A percentile compares a stretch with the other conserved stretches of the same genome.
These are phyloP conservation scores for Amblyopsis hoosieri DNA, from an alignment of 2,797 vertebrate genomes.

Conservation along the genomic window DNA sequence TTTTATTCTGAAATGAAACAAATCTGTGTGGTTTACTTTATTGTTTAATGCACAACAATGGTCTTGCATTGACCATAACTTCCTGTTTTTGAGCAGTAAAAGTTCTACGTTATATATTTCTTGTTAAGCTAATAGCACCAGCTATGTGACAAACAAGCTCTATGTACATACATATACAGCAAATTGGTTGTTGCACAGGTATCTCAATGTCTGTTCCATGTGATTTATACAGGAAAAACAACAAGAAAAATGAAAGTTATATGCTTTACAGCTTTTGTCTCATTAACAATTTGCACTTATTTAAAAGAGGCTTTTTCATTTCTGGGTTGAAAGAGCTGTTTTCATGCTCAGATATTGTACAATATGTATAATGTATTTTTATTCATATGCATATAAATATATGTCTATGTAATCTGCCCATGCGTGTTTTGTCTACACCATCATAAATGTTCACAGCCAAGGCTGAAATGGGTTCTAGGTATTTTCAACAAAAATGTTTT, in stretches of 20 bases:
- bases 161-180: constrained; percentile 74
- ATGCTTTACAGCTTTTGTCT: constrained; percentile 83
- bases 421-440: constrained; percentile 44
- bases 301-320: constrained; percentile 80
- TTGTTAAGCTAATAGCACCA: constrained; percentile 72
- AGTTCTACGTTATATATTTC: constrained; percentile 23
- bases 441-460: neutral
- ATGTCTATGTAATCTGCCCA: constrained; percentile 81
- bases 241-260: constrained; percentile 68
- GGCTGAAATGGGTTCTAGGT: constrained; percentile 2
- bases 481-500: neutral
- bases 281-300: constrained; percentile 88
- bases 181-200: constrained; percentile 82
- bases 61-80: constrained; percentile 51
- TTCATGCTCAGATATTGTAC: constrained; percentile 80
- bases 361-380: constrained; percentile 87
- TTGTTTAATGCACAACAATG: constrained; percentile 59
- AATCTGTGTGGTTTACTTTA: constrained; percentile 36
- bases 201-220: constrained; percentile 77
- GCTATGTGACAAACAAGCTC: constrained; percentile 66
- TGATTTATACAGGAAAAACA: constrained; percentile 71
- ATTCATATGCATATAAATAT: constrained; percentile 87
- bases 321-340: constrained; percentile 75
- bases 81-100: constrained; percentile 64
- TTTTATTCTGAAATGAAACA: constrained; percentile 36